Base-by-base conservation (phyloP, 2,113 vertebrate species). In the Notothenia coriiceps region DNA sequence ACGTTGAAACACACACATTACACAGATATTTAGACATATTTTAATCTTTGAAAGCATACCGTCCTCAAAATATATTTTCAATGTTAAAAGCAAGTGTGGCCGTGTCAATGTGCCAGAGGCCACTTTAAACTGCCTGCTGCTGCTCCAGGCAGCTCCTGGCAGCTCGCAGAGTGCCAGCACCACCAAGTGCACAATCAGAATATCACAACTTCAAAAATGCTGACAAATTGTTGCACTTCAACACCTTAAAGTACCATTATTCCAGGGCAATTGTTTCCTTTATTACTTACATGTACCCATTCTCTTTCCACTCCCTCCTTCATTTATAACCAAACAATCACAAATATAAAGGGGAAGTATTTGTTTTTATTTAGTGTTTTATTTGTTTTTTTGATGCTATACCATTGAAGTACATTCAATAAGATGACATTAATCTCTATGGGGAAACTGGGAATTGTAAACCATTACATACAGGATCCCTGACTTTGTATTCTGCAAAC, bases 121-220 rank as follows among this genome's bases (percentile, higher is more conserved):
- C 51, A 18, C 10, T 50, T 51, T 0, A 18, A 22, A 8, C 64
- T 10, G 15, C 29, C 29, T 29, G 29, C 29, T 29, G 29, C 25
- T 2, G 25, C 25, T 25, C 25, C 25, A 25, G 2, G 1, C 44
- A 62, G 13, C 20, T 35, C 14, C 10, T 50, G 2, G 7, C 22
- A 63, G 11, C 22, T 62, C 17, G 43, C 68, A 77, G 86, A 63
- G 54, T 75, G n/a, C 66, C 73, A 91, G 86, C 85, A 74, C 88
- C 71, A 82, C 77, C 86, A 73, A 74, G 85, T 88, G 88, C 82
- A 73, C 79, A 73, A 40, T 13, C 0, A 10, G 8, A 66, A 43
- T 79, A 88, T 80, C 82, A 40, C 80, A 70, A 2, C 8, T 47
- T 15, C 13, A 60, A 11, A 67, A 46, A 25, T 29, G 6, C 29